These are phyloP conservation scores for Malaclemys terrapin DNA, from an alignment of 2,113 vertebrate species.

Conservation along the genomic window DNA sequence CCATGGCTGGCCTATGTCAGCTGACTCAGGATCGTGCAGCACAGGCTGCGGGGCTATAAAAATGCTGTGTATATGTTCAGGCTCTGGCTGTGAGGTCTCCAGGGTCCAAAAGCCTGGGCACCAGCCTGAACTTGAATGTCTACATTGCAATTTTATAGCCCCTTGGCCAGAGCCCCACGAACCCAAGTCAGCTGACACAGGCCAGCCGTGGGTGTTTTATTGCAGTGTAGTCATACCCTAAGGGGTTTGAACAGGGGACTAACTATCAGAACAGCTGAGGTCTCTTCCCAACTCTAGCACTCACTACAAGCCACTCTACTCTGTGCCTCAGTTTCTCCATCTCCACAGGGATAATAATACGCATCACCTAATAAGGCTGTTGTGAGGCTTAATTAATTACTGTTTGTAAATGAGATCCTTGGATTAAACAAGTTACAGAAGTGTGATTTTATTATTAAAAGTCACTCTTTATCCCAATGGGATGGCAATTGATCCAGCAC, in stretches of 20 bases:
- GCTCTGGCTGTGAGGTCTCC: background rate
- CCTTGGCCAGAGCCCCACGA: background rate
- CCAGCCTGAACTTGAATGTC: background rate
- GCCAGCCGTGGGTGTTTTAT: background rate
- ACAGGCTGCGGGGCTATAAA: background rate
- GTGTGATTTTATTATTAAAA: conserved; percentile 59
- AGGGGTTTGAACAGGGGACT: background rate
- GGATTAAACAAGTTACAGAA: conserved; percentile 24
- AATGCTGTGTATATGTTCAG: background rate
- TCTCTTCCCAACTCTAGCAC: background rate
- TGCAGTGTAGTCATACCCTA: background rate
- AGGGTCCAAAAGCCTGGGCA: background rate
- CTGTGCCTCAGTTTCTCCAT: background rate
- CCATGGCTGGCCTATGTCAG: background rate
- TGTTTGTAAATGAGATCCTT: conserved; percentile 14
- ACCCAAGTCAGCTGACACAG: background rate
- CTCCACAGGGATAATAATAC: background rate
- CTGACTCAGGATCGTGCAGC: background rate
- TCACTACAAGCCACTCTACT: background rate
- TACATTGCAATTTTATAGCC: background rate
- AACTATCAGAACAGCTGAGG: background rate
- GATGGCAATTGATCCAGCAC: conserved; percentile 60
- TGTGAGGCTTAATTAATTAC: conserved; percentile 49
- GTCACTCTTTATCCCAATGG: conserved; percentile 57
- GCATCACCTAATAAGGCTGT: conserved; percentile 8